These are phyloP conservation scores for Ylistrum balloti DNA, from an alignment of 1,140 invertebrate species.

Conservation along the genomic window DNA sequence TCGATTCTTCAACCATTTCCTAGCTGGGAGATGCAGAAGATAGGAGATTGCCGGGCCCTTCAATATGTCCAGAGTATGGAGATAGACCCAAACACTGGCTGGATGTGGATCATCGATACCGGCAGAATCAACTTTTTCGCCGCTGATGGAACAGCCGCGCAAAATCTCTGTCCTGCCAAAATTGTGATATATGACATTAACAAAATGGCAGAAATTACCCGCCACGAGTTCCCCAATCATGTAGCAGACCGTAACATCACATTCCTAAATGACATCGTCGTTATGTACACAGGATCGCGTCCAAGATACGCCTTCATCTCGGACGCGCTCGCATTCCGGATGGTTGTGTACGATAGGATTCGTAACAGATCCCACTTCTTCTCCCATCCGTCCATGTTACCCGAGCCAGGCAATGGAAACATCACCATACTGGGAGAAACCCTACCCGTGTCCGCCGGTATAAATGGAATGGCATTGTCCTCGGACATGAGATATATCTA, in stretches of 20 bases:
- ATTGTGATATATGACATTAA: slow-evolving; percentile 70
- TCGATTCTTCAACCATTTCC: slow-evolving; percentile 67
- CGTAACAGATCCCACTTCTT: slow-evolving; percentile 58
- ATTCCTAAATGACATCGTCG: slow-evolving; percentile 72
- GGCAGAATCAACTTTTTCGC: slow-evolving; percentile 59
- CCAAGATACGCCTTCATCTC: slow-evolving; percentile 69
- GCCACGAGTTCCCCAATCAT: slow-evolving; percentile 61
- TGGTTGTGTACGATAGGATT: slow-evolving; percentile 64
- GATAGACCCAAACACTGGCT: slow-evolving; percentile 71
- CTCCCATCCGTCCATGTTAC: slow-evolving; percentile 61
- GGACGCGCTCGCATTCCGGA: slow-evolving; percentile 58
- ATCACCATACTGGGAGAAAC: slow-evolving; percentile 50
- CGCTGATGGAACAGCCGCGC: slow-evolving; percentile 42
- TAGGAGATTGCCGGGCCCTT: slow-evolving; percentile 65
- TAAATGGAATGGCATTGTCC: slow-evolving; percentile 63
- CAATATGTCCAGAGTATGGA: slow-evolving; percentile 72
- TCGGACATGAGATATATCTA: slow-evolving; percentile 59
- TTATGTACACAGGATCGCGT: slow-evolving; percentile 60
- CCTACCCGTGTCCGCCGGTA: background rate
- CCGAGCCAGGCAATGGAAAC: slow-evolving; percentile 41
- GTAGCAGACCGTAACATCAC: slow-evolving; percentile 53
- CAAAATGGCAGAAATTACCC: slow-evolving; percentile 47
- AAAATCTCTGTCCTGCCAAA: slow-evolving; percentile 66
- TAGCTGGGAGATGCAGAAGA: slow-evolving; percentile 65
- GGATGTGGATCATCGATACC: slow-evolving; percentile 73